Base-by-base conservation (phyloP, 2,888 invertebrate species). In the Calliphora vomitoria region DNA sequence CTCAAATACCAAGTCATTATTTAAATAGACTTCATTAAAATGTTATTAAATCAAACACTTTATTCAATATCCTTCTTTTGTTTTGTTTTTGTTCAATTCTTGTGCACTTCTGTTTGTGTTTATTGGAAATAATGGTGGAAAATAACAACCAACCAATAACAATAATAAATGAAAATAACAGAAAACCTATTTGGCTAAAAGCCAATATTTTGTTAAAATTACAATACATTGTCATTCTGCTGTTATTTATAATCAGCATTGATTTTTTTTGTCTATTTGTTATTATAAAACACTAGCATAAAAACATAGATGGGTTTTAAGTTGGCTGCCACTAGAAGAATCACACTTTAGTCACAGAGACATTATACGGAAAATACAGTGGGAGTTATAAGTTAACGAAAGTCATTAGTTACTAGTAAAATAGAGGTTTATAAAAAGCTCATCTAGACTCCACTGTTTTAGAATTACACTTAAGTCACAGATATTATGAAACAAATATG, bases 161-260 rank as follows among this genome's bases (percentile, higher is more conserved):
- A 41, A 58, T n/a, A 66, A 38, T 38, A 75, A 55, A 6, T 64
- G 31, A 64, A 81, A 74, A 18, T 13, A 18, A 35, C n/a, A 38
- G 44, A 53, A 71, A 75, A 64, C 79, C 83, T 66, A 87, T 80
- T 87, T 87, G 87, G 87, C 81, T 78, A 68, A 78, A 74, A 82
- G 87, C 87, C 87, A 84, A 82, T 69, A 84, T 82, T 72, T 81
- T 82, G 76, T 85, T 82, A 58, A 85, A 78, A 71, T 60, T 72
- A 72, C n/a, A n/a, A n/a, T n/a, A n/a, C 76, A 64, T 72, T 84
- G 81, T 75, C 69, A 75, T 58, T 85, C 60, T 79, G 44, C 60
- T 60, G 50, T 74, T 68, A 72, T 78, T 71, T 75, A 66, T 87
- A 80, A 83, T 64, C 68, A 83, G 64, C 80, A 83, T 86, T 86